Conservation (phyloP, 2,113 vertebrate genomes). For the Dissostichus mawsoni region DNA sequence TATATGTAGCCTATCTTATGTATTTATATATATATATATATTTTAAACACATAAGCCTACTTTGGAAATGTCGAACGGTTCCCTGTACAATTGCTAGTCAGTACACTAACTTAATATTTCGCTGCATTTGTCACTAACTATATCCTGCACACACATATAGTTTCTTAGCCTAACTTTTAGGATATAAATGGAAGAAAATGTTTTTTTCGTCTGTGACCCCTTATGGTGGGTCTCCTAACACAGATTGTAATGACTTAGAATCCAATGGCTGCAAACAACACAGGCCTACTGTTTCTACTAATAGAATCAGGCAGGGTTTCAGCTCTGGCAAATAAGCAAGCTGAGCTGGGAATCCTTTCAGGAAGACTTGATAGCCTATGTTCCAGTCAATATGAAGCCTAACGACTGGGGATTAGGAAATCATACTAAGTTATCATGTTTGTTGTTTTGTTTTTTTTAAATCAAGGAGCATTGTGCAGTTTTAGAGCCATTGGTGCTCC, state of each 20-base stretch:
- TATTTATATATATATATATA: neutral
- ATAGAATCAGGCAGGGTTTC: slow-evolving; percentile 72
- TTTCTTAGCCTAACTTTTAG: slow-evolving; percentile 29
- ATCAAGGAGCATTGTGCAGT: slow-evolving; percentile 52
- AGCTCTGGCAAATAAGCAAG: slow-evolving; percentile 59
- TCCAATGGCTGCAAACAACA: slow-evolving; percentile 60
- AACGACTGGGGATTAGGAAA: slow-evolving; percentile 58
- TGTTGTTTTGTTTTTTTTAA: slow-evolving; percentile 27
- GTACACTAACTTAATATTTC: neutral
- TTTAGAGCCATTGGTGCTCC: slow-evolving; percentile 58
- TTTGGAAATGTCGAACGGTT: neutral
- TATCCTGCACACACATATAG: neutral
- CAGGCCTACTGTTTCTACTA: slow-evolving; percentile 69
- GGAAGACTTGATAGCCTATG: slow-evolving; percentile 41
- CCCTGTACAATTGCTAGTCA: neutral
- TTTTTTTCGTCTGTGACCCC: slow-evolving; percentile 46
- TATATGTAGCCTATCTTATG: slow-evolving; percentile 5
- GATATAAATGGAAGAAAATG: slow-evolving; percentile 23
- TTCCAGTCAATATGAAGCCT: slow-evolving; percentile 69
- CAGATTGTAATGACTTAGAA: slow-evolving; percentile 48
- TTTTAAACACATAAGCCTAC: neutral
- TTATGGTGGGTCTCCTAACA: slow-evolving; percentile 31
- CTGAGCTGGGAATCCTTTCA: slow-evolving; percentile 54
- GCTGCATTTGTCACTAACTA: slow-evolving; percentile 7
- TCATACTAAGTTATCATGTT: slow-evolving; percentile 34